A percentile compares a stretch with the other conserved stretches of the same genome.
Conservation (phyloP, 2,113 vertebrate genomes). For the Bambusicola thoracicus region DNA sequence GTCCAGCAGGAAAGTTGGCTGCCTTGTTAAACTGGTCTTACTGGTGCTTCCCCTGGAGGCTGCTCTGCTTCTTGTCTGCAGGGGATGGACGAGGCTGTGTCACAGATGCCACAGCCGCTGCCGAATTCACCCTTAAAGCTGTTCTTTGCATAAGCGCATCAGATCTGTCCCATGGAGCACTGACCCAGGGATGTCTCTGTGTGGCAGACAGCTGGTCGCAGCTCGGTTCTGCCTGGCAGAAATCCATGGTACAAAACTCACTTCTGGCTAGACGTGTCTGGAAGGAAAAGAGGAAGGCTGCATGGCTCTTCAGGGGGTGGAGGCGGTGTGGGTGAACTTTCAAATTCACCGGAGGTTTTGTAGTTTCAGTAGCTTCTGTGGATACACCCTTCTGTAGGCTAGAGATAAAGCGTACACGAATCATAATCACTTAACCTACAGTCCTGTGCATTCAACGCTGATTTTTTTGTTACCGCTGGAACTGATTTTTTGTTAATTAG, state of each 20-base stretch:
- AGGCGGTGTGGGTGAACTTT: neutral
- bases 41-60: neutral
- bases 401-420: neutral
- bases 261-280: neutral
- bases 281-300: neutral
- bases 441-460: neutral
- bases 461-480: neutral
- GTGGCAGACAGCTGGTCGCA: neutral
- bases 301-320: neutral
- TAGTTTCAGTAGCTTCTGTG: neutral
- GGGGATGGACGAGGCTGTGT: neutral
- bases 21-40: neutral
- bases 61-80: neutral
- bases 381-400: neutral
- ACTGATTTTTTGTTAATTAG: neutral
- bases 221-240: neutral
- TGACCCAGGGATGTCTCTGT: accelerated
- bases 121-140: neutral
- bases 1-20: neutral
- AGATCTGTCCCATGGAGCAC: accelerated
- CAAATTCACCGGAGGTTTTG: neutral
- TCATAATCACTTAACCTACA: neutral
- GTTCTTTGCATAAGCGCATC: neutral
- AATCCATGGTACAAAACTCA: neutral
- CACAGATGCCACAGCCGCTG: accelerated